phyloP scores from a whole-genome alignment of 2,797 vertebrate genomes.

The Eremophila alpestris region DNA sequence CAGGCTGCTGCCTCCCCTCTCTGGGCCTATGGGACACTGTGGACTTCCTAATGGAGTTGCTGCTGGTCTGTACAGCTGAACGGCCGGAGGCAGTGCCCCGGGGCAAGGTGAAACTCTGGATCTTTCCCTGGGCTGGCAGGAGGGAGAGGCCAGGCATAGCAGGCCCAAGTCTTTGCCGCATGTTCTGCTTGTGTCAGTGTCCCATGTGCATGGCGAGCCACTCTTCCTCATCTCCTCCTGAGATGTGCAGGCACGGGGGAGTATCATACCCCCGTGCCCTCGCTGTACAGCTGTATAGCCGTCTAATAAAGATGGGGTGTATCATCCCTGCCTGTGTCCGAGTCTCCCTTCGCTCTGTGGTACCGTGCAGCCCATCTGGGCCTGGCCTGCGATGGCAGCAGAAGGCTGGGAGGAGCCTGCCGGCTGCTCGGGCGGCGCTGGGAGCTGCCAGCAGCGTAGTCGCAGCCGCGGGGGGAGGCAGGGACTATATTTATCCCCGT shows the following conservation, averaged over 20 bases:
- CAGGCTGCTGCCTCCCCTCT: neutral
- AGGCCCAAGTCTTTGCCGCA: neutral
- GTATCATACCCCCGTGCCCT: neutral
- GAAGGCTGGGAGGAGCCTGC: neutral
- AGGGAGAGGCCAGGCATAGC: neutral
- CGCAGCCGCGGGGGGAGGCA: neutral
- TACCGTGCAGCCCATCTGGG: rapidly evolving
- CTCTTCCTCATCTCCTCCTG: neutral
- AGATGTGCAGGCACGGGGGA: neutral
- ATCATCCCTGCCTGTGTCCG: neutral
- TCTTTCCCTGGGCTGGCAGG: neutral
- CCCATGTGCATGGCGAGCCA: constrained; percentile 44
- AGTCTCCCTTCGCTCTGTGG: neutral
- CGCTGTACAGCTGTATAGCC: constrained; percentile 29
- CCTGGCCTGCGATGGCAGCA: neutral
- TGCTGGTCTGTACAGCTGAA: neutral
- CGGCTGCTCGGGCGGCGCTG: neutral
- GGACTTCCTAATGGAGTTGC: neutral
- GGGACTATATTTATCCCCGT: constrained; percentile 10
- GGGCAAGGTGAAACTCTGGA: neutral
- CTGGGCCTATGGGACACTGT: rapidly evolving
- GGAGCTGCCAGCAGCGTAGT: neutral
- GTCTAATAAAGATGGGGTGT: constrained; percentile 56
- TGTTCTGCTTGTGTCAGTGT: constrained; percentile 47
- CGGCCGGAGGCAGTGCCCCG: neutral